Evolutionary conservation across 2,113 vertebrate genomes (phyloP).

Genomic region (Hippocampus zosterae): DNA sequence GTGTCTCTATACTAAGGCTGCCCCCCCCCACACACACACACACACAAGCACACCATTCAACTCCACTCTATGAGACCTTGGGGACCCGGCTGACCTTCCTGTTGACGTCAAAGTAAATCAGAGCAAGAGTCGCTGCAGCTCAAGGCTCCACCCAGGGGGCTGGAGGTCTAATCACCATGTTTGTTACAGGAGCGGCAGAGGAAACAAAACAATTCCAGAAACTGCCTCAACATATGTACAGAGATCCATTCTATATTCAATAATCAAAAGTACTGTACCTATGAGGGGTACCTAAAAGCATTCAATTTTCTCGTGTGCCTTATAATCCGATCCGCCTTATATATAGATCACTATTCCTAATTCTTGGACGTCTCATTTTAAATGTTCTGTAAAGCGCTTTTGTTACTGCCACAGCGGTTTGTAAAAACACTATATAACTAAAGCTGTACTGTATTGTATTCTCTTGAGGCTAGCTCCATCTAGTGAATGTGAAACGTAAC

Average conservation of each 20-base stretch:
- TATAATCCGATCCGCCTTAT: too few relatives aligned
- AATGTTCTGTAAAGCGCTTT: too few relatives aligned
- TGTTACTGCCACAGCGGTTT: too few relatives aligned
- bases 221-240: constrained; percentile 25
- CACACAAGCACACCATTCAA: not conserved
- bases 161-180: constrained; percentile 73
- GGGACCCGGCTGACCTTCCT: constrained; percentile 70
- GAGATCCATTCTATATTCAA: constrained; percentile 20
- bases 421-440: too few relatives aligned
- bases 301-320: too few relatives aligned
- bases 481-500: too few relatives aligned
- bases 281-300: too few relatives aligned
- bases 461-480: too few relatives aligned
- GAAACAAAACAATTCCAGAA: constrained; percentile 74
- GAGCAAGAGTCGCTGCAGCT: constrained; percentile 39
- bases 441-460: too few relatives aligned
- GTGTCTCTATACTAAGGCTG: constrained; percentile 20
- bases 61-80: constrained; percentile 44
- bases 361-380: too few relatives aligned
- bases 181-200: constrained; percentile 65
- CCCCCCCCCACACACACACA: constrained; percentile 6
- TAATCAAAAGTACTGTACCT: not conserved
- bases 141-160: constrained; percentile 70
- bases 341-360: too few relatives aligned
- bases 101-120: constrained; percentile 75